Conservation (phyloP, 2,797 vertebrate species). For the Gymnoscopelus microlampas region DNA sequence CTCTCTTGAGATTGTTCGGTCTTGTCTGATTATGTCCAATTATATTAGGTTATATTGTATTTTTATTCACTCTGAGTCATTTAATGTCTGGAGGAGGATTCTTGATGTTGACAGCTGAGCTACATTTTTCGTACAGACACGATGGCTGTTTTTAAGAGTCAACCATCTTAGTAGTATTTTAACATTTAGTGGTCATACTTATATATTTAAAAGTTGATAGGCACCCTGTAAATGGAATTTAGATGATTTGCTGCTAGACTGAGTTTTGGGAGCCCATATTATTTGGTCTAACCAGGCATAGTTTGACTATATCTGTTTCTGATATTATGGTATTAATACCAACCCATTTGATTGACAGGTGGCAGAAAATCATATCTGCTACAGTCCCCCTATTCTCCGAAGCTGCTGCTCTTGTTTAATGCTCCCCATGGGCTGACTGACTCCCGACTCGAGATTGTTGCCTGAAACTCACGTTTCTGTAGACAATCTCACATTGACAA, state of each 20-base stretch:
- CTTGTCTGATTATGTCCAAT: slow-evolving; percentile 61
- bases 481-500: slow-evolving; percentile 11
- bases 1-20: slow-evolving; percentile 71
- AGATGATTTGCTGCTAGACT: slow-evolving; percentile 60
- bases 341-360: neutral
- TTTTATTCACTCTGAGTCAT: slow-evolving; percentile 59
- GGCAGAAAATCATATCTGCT: slow-evolving; percentile 19
- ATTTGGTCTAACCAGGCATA: slow-evolving; percentile 51
- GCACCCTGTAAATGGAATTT: slow-evolving; percentile 23
- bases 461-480: slow-evolving; percentile 5
- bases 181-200: neutral
- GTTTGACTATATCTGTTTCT: slow-evolving; percentile 35
- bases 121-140: slow-evolving; percentile 19
- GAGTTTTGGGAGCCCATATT: slow-evolving; percentile 19
- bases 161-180: slow-evolving; percentile 17
- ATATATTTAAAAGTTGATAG: slow-evolving; percentile 23
- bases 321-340: slow-evolving; percentile 11
- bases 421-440: slow-evolving; percentile 1
- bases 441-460: neutral
- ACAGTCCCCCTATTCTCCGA: slow-evolving; percentile 17
- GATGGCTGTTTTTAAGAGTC: slow-evolving; percentile 13
- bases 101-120: slow-evolving; percentile 16
- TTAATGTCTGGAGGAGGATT: slow-evolving; percentile 54
- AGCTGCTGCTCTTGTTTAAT: slow-evolving; percentile 35
- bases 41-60: slow-evolving; percentile 38